phyloP scores from a whole-genome alignment of 2,888 invertebrate species.

The Vesta saturnalis region DNA sequence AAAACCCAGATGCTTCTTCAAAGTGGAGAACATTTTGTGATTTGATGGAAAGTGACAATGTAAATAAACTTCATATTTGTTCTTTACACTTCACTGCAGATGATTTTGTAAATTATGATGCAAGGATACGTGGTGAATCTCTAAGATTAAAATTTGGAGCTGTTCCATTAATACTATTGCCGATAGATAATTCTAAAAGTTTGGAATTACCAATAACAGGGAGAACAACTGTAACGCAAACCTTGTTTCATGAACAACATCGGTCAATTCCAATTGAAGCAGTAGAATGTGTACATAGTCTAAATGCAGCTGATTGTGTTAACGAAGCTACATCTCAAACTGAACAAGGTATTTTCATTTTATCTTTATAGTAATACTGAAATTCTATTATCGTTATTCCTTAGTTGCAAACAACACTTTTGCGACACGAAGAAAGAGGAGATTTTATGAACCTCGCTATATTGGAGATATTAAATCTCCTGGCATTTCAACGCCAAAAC shows the following conservation, averaged over 20 bases:
- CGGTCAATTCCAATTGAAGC: too few species aligned
- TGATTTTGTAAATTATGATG: not conserved
- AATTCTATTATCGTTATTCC: too few species aligned
- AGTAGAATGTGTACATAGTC: too few species aligned
- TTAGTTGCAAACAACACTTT: too few species aligned
- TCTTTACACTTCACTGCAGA: not conserved
- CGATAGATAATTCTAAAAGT: too few species aligned
- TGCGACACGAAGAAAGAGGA: not conserved
- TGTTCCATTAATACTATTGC: not conserved
- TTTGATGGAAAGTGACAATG: not conserved
- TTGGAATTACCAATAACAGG: too few species aligned
- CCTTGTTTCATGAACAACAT: too few species aligned
- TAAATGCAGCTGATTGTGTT: too few species aligned
- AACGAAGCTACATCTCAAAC: too few species aligned
- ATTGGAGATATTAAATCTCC: conserved; percentile 1
- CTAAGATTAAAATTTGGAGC: not conserved
- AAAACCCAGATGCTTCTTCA: not conserved
- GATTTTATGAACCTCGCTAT: not conserved
- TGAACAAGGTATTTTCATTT: too few species aligned
- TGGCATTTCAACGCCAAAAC: not conserved
- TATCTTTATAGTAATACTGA: too few species aligned
- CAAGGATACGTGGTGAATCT: not conserved
- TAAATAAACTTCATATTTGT: not conserved
- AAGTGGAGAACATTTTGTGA: not conserved
- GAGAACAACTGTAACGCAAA: too few species aligned